These are phyloP conservation scores for Drosophila obscura DNA, from an alignment of 1,140 invertebrate species.

Conservation along the genomic window DNA sequence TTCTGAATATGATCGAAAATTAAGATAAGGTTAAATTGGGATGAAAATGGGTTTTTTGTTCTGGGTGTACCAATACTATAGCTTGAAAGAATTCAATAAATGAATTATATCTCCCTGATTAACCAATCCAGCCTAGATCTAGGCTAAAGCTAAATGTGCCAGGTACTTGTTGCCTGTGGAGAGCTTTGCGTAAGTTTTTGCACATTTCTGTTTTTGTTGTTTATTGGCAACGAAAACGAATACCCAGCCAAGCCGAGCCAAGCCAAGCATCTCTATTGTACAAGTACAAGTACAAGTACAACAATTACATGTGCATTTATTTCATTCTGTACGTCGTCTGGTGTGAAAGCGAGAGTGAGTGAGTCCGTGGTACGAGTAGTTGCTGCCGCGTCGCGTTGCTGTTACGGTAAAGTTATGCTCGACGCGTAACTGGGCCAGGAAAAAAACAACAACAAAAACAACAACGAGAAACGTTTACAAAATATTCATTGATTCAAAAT, in stretches of 20 bases:
- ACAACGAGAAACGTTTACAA: slow-evolving; percentile 63
- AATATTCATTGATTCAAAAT: slow-evolving; percentile 76
- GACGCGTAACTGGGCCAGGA: slow-evolving; percentile 56
- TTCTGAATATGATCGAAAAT: background rate
- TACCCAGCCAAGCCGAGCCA: background rate
- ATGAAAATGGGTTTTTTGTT: too few species aligned
- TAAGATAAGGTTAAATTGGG: background rate
- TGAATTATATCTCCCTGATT: too few species aligned
- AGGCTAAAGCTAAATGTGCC: background rate
- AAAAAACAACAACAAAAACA: slow-evolving; percentile 20
- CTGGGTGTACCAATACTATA: too few species aligned
- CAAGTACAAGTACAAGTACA: background rate
- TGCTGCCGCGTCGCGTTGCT: slow-evolving; percentile 13
- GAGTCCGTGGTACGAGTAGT: too few species aligned
- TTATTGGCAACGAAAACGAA: slow-evolving; percentile 42
- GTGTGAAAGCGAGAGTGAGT: slow-evolving; percentile 74
- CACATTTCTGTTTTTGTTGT: slow-evolving; percentile 25
- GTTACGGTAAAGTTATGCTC: slow-evolving; percentile 51
- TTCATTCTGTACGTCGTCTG: slow-evolving; percentile 2
- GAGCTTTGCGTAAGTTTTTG: slow-evolving; percentile 27
- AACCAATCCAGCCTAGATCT: too few species aligned
- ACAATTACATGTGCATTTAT: too few species aligned
- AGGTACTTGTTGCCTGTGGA: background rate
- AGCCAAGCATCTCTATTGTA: background rate
- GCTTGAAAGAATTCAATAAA: too few species aligned